Evolutionary conservation across 2,797 vertebrate genomes (phyloP).

Genomic region (Gambelia wislizenii): DNA sequence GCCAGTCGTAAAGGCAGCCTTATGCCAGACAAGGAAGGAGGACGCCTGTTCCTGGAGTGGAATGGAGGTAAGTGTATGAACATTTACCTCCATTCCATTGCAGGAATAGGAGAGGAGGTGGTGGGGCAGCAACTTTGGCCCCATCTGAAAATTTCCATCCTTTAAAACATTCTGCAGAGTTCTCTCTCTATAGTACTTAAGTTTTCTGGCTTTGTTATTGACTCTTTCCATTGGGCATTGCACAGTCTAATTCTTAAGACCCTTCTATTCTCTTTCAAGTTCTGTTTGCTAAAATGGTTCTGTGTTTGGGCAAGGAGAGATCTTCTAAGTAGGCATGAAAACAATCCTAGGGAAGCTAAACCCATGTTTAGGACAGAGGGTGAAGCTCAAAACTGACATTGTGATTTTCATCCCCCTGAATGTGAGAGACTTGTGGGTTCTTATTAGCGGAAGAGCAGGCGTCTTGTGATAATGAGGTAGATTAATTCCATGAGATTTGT

Average conservation of each 20-base stretch:
- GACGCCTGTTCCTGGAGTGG: too few species aligned
- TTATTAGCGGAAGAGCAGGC: conserved; percentile 12
- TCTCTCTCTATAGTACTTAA: too few species aligned
- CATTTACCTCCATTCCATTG: too few species aligned
- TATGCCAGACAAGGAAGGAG: too few species aligned
- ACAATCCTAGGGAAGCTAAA: conserved; percentile 10
- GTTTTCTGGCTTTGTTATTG: neutral
- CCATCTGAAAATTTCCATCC: too few species aligned
- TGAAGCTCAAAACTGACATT: neutral
- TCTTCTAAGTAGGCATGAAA: neutral
- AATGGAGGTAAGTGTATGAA: too few species aligned
- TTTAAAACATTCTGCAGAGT: too few species aligned
- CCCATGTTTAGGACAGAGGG: neutral
- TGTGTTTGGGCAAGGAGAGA: neutral
- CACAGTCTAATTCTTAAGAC: neutral
- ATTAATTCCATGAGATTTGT: neutral
- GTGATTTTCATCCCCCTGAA: neutral
- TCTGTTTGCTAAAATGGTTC: neutral
- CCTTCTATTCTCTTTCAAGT: neutral
- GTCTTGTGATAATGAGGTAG: conserved; percentile 16
- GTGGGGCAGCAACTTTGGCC: too few species aligned
- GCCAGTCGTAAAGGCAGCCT: too few species aligned
- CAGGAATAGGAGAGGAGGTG: too few species aligned
- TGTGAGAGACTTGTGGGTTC: neutral
- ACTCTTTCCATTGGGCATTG: neutral